Base-by-base conservation (phyloP, 2,113 vertebrate genomes). In the Pterocles burchelli region DNA sequence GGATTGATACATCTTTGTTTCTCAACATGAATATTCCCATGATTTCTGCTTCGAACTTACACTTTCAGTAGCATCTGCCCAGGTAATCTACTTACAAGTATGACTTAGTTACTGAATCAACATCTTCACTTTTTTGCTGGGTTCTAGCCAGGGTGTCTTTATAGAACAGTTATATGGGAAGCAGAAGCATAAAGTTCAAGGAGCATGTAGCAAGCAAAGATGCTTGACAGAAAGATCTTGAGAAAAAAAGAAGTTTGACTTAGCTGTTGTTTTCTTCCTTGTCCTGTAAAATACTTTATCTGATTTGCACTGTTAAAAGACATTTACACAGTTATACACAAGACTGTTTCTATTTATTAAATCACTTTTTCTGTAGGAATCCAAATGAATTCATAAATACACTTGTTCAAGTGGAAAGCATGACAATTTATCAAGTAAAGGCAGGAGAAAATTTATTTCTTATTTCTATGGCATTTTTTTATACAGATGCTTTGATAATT, bases 371-470 rank as follows among this genome's bases (percentile, higher is more conserved):
- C 45, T 67, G 4, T 67, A 66, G 43, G 18, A 75, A 46, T 54
- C 3, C 3, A 25, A 25, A 31, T 14, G 6, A 41, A 22, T 49
- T 89, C 14, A 68, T 22, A 55, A 62, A 24, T 13, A 66, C 6
- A 3, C 8, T 73, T 71, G 7, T 66, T 61, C 0, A 0, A 49
- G 7, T 41, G 45, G 1, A 5, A 74, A 45, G 2, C 74, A 24
- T 24, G 33, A 41, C 16, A 31, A 33, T 48, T 75, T 86, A 72
- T 11, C 7, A 62, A 29, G 72, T 31, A 57, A 78, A 57, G 1
- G 7, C 17, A 66, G 12, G 13, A 55, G 4, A 58, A 55, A 57
- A 2, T 46, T 20, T 21, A 63, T 61, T 90, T 78, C 6, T 75
- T 65, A 77, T 57, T 80, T 34, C 16, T 65, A 7, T 38, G 24